phyloP scores from a whole-genome alignment of 1,140 invertebrate species.

The roundworm (Caenorhabditis elegans) region DNA sequence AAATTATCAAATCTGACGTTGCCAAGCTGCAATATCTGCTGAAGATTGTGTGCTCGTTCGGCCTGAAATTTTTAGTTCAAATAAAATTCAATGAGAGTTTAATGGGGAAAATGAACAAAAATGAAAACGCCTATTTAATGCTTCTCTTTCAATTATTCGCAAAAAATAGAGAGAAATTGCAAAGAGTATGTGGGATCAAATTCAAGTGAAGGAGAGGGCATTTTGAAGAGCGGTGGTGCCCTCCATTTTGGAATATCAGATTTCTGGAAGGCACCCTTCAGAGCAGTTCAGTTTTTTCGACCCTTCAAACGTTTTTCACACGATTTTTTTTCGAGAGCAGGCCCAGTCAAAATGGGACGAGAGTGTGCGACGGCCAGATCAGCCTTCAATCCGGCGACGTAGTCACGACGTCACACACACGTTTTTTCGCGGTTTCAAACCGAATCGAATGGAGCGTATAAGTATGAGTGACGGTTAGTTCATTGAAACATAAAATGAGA shows the following conservation, averaged over 20 bases:
- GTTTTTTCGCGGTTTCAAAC: not conserved
- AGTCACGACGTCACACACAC: not conserved
- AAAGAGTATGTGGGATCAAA: slow-evolving; percentile 17
- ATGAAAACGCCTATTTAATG: not conserved
- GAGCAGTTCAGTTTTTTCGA: slow-evolving; percentile 25
- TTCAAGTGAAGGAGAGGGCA: not conserved
- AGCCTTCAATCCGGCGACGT: slow-evolving; percentile 11
- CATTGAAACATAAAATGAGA: slow-evolving; percentile 14
- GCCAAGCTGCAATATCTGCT: not conserved
- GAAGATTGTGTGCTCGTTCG: not conserved
- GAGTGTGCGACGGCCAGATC: not conserved
- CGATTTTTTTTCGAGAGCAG: slow-evolving; percentile 17
- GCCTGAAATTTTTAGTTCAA: not conserved
- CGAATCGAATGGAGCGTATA: slow-evolving; percentile 15
- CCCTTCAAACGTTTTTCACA: slow-evolving; percentile 1
- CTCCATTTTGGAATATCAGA: slow-evolving; percentile 17
- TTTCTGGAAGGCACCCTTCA: slow-evolving; percentile 22
- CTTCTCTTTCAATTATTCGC: not conserved
- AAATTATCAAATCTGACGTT: slow-evolving; percentile 26
- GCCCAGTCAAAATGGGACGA: not conserved
- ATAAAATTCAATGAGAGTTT: not conserved
- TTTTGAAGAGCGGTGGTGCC: slow-evolving; percentile 28
- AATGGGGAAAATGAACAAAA: not conserved
- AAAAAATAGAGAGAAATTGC: not conserved
- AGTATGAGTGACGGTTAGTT: slow-evolving; percentile 28